phyloP scores from a whole-genome alignment of 2,113 vertebrate species.

The Emydura subglobosa region DNA sequence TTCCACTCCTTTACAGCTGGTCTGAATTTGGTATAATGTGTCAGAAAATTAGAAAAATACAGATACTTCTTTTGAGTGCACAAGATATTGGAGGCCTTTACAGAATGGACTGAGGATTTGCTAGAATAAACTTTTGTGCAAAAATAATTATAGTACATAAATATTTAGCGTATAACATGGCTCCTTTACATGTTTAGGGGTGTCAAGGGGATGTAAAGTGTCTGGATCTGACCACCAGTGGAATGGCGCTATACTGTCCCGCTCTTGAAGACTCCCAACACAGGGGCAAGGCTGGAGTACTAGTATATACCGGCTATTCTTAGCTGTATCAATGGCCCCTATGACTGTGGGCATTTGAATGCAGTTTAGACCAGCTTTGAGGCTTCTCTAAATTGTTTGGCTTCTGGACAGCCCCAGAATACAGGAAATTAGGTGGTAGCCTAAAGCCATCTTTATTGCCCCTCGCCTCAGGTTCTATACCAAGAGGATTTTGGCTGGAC shows the following conservation, averaged over 20 bases:
- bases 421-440: not conserved
- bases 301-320: not conserved
- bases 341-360: not conserved
- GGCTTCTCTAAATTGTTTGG: not conserved
- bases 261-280: not conserved
- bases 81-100: not conserved
- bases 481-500: not conserved
- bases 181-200: not conserved
- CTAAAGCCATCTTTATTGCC: not conserved
- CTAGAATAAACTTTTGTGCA: not conserved
- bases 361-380: not conserved
- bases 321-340: not conserved
- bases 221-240: fast-evolving
- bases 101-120: not conserved
- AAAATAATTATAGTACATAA: not conserved
- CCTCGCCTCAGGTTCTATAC: not conserved
- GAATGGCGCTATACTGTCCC: not conserved
- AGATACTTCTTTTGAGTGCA: not conserved
- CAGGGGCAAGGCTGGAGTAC: not conserved
- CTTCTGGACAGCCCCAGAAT: not conserved
- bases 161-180: not conserved
- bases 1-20: not conserved
- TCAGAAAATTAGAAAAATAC: not conserved
- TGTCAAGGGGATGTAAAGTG: not conserved
- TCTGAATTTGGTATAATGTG: not conserved